phyloP scores from a whole-genome alignment of 2,888 invertebrate genomes.

The Torymus texanus region DNA sequence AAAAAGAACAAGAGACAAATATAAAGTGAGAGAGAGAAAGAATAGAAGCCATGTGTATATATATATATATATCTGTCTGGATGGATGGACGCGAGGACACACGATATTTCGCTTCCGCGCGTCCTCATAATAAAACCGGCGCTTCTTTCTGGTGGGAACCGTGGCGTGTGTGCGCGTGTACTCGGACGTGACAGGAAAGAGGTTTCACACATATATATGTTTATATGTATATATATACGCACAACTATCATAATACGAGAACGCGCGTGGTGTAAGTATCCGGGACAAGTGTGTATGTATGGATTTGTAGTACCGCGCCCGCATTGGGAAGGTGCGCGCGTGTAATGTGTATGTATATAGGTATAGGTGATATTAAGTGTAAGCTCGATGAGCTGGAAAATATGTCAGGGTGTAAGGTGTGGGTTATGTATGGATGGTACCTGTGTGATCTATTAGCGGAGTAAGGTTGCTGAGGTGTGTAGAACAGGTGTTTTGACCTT shows the following conservation, averaged over 20 bases:
- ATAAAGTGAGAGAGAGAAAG: background rate
- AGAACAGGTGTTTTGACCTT: too few species aligned
- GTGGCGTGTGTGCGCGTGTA: constrained; percentile 30
- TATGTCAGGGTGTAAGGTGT: constrained; percentile 15
- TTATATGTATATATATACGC: constrained; percentile 53
- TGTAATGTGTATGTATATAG: constrained; percentile 1
- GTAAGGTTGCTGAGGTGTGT: too few species aligned
- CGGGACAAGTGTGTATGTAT: constrained; percentile 61
- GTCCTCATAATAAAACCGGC: constrained; percentile 63
- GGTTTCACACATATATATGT: constrained; percentile 60
- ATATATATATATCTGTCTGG: constrained; percentile 47
- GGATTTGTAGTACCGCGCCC: background rate
- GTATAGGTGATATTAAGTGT: background rate
- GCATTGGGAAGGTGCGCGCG: constrained; percentile 31
- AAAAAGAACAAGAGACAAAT: background rate
- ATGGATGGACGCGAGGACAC: constrained; percentile 60
- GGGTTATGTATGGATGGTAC: background rate
- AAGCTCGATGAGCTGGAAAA: constrained; percentile 37
- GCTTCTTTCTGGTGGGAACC: constrained; percentile 67
- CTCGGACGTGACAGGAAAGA: constrained; percentile 69
- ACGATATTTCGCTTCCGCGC: constrained; percentile 71
- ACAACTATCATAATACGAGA: constrained; percentile 68
- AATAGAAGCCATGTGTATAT: too few species aligned
- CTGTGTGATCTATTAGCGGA: too few species aligned
- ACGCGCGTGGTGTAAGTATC: constrained; percentile 62